Percentiles rank a stretch among this genome's conserved stretches.
phyloP scores from a whole-genome alignment of 2,797 vertebrate species.

The Notamacropus eugenii region DNA sequence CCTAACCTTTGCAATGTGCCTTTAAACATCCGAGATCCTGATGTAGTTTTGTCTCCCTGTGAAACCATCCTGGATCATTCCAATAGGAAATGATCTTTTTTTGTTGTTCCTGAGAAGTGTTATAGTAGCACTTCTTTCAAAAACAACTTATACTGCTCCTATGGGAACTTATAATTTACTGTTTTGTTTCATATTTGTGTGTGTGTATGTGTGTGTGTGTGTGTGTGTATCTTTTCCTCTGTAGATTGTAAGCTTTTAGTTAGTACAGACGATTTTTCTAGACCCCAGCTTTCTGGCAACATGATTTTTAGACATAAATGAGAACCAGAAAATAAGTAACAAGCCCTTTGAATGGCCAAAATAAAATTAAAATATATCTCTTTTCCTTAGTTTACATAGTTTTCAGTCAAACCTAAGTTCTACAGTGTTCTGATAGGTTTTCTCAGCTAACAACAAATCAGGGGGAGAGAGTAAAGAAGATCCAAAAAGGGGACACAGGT shows the following conservation, averaged over 20 bases:
- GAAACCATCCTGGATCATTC: not conserved
- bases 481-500: not conserved
- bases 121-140: too few species aligned
- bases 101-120: too few species aligned
- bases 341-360: not conserved
- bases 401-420: not conserved
- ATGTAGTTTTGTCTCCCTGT: not conserved
- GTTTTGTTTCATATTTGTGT: not conserved
- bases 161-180: too few species aligned
- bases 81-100: not conserved
- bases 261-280: not conserved
- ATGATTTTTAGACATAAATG: not conserved
- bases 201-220: not conserved
- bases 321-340: not conserved
- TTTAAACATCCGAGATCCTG: not conserved
- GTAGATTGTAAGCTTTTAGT: not conserved
- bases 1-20: not conserved
- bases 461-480: not conserved
- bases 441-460: not conserved
- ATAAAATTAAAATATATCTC: not conserved
- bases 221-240: too few species aligned
- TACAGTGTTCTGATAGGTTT: not conserved
- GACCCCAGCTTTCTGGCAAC: not conserved
- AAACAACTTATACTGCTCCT: not conserved
- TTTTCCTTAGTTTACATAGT: not conserved